Evolutionary conservation across 2,797 vertebrate species (phyloP).

Genomic region (Aulostomus chinensis): DNA sequence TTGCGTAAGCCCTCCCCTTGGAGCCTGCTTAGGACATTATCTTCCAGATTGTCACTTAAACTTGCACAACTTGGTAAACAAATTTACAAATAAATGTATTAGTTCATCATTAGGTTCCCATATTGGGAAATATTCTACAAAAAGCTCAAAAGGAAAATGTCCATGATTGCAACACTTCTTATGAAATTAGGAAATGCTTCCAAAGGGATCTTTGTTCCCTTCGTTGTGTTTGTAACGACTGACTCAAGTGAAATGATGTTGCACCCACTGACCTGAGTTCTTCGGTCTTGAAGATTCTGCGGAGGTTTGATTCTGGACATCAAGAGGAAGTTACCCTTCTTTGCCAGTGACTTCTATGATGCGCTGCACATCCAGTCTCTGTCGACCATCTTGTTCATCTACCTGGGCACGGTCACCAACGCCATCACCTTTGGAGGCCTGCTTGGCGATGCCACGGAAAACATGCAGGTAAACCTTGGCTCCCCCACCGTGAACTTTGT

Average conservation of each 20-base stretch:
- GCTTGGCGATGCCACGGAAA: slow-evolving; percentile 96
- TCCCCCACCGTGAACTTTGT: background rate
- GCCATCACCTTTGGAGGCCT: slow-evolving; percentile 98
- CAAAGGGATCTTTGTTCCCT: no score
- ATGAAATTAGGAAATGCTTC: no score
- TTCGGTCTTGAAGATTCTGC: slow-evolving; percentile 83
- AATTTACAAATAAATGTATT: no score
- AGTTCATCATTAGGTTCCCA: no score
- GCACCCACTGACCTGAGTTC: background rate
- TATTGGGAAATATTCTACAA: no score
- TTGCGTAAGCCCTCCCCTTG: no score
- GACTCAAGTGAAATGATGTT: background rate
- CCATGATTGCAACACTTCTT: no score
- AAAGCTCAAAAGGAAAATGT: no score
- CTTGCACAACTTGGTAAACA: no score
- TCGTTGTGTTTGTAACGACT: no score
- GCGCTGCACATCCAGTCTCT: slow-evolving; percentile 94
- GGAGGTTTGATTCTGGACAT: slow-evolving; percentile 94
- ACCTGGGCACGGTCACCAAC: slow-evolving; percentile 96
- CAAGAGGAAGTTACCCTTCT: slow-evolving; percentile 94
- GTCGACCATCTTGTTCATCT: slow-evolving; percentile 96
- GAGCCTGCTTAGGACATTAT: no score
- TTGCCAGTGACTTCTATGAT: slow-evolving; percentile 94
- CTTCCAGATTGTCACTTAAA: no score
- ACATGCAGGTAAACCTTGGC: slow-evolving; percentile 90